Evolutionary conservation across 2,797 vertebrate species (phyloP).

Genomic region (Anolis apletophallus): DNA sequence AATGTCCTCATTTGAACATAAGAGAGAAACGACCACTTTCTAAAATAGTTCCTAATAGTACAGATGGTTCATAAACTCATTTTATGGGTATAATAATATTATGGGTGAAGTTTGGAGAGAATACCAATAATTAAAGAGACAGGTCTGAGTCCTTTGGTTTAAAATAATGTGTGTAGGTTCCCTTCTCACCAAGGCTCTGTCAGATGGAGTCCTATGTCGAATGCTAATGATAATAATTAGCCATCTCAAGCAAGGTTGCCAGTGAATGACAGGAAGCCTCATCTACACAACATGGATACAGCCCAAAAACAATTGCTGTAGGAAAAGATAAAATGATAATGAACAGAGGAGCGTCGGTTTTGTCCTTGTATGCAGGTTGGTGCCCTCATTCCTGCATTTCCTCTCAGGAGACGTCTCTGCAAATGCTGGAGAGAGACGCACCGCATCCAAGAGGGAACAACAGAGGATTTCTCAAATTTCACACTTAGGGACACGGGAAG

Average conservation of each 20-base stretch:
- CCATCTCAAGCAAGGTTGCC: background rate
- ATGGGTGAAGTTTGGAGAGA: background rate
- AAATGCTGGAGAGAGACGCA: background rate
- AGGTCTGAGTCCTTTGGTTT: background rate
- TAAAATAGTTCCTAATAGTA: background rate
- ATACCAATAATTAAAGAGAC: background rate
- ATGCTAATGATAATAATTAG: background rate
- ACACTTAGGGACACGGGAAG: background rate
- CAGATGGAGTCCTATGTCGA: background rate
- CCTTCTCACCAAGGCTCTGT: background rate
- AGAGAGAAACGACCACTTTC: background rate
- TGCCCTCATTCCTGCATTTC: conserved; percentile 23
- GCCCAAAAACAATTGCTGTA: background rate
- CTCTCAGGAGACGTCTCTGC: conserved; percentile 1
- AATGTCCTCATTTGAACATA: background rate
- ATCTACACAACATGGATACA: background rate
- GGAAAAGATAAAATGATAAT: background rate
- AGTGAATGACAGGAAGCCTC: background rate
- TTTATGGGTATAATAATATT: background rate
- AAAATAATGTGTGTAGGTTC: background rate
- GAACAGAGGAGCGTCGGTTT: background rate
- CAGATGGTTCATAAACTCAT: background rate
- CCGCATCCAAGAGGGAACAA: background rate
- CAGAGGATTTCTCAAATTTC: background rate
- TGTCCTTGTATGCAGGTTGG: background rate